Percentiles rank a stretch among this genome's conserved stretches.
Evolutionary conservation across 2,113 vertebrate genomes (phyloP).

Genomic region (Dromaius novaehollandiae): DNA sequence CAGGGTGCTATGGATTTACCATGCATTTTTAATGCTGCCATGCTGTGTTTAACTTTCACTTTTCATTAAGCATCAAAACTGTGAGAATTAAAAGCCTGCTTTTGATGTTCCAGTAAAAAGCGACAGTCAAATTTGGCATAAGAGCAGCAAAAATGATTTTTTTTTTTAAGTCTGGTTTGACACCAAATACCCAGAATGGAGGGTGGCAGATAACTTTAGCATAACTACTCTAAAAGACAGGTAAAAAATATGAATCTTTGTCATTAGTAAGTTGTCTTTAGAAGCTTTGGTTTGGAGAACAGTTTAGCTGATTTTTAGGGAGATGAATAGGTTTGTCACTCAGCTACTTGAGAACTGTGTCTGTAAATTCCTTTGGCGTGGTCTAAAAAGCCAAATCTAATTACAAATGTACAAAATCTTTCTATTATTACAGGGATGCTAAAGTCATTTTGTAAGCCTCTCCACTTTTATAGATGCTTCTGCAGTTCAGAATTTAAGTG

Average conservation of each 20-base stretch:
- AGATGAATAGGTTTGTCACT: neutral
- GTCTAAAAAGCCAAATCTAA: neutral
- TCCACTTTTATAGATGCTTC: neutral
- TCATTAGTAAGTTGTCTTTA: neutral
- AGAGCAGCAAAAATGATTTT: constrained; percentile 61
- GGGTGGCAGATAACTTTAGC: neutral
- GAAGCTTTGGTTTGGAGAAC: neutral
- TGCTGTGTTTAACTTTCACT: constrained; percentile 85
- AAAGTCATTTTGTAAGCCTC: neutral
- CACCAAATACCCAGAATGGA: constrained; percentile 44
- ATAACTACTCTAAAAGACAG: neutral
- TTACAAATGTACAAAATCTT: neutral
- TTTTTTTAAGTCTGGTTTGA: constrained; percentile 46
- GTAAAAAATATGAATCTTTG: neutral
- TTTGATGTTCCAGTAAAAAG: constrained; percentile 80
- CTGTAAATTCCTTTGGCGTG: neutral
- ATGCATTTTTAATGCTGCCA: constrained; percentile 79
- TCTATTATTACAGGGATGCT: neutral
- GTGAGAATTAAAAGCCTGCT: constrained; percentile 81
- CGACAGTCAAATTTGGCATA: constrained; percentile 79
- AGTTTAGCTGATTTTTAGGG: neutral
- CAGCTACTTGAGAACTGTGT: neutral
- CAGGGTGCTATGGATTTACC: constrained; percentile 73
- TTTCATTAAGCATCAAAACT: constrained; percentile 84
- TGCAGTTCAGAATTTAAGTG: neutral